A percentile compares a stretch with the other conserved stretches of the same genome.
Evolutionary conservation across 2,113 vertebrate genomes (phyloP).

Genomic region (Murina feae): DNA sequence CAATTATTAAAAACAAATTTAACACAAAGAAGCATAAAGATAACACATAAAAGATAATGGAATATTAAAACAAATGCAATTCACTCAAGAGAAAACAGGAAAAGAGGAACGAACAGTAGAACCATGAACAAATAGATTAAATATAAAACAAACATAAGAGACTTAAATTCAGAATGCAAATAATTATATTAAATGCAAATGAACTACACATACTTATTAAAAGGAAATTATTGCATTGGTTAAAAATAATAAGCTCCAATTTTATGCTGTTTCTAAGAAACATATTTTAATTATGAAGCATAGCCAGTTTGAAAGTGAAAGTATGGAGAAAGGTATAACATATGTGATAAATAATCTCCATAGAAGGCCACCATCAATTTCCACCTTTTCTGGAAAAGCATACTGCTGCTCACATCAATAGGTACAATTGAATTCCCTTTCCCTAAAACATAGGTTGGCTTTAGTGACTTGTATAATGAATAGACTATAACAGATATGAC

Average conservation of each 20-base stretch:
- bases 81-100: background rate
- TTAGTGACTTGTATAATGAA: background rate
- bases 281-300: background rate
- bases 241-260: background rate
- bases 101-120: background rate
- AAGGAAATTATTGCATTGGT: background rate
- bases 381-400: background rate
- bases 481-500: background rate
- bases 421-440: background rate
- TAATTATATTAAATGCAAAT: conserved; percentile 4
- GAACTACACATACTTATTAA: background rate
- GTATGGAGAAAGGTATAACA: too few relatives aligned
- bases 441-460: background rate
- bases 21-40: background rate
- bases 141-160: background rate
- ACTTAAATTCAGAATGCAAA: background rate
- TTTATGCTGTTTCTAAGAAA: background rate
- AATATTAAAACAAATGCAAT: conserved; percentile 5
- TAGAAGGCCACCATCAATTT: background rate
- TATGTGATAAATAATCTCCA: background rate
- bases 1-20: conserved; percentile 7
- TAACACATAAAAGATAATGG: background rate
- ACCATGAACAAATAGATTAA: background rate
- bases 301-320: background rate
- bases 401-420: background rate